Evolutionary conservation across 2,113 vertebrate species (phyloP).

Genomic region (Xiphias gladius): DNA sequence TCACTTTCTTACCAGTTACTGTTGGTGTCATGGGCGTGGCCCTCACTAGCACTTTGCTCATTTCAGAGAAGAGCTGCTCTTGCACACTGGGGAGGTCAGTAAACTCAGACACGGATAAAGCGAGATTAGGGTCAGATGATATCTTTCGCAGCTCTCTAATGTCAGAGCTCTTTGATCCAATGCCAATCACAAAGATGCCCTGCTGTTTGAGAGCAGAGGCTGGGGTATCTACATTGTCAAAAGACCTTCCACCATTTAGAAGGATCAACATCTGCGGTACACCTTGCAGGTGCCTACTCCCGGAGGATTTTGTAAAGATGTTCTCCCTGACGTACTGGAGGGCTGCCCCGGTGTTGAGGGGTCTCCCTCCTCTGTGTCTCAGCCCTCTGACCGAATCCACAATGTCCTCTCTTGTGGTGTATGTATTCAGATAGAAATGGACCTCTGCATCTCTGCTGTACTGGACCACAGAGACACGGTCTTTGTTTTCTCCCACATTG

Average conservation of each 20-base stretch:
- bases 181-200: constrained; percentile 53
- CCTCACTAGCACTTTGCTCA: constrained; percentile 2
- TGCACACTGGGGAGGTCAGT: constrained; percentile 56
- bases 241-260: constrained; percentile 64
- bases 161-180: constrained; percentile 40
- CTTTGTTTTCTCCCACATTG: constrained; percentile 65
- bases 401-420: constrained; percentile 42
- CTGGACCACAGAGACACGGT: constrained; percentile 73
- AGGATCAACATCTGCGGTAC: constrained; percentile 85
- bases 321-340: constrained; percentile 80
- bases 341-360: constrained; percentile 85
- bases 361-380: constrained; percentile 65
- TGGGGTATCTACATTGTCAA: constrained; percentile 61
- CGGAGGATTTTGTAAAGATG: constrained; percentile 84
- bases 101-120: constrained; percentile 59
- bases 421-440: constrained; percentile 74
- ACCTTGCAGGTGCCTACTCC: constrained; percentile 85
- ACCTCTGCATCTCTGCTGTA: constrained; percentile 71
- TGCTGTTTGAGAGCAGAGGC: constrained; percentile 54
- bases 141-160: constrained; percentile 55
- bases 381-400: constrained; percentile 46
- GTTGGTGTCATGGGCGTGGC: constrained; percentile 17
- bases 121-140: constrained; percentile 42
- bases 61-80: constrained; percentile 38
- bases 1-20: constrained; percentile 26